Evolutionary conservation across 2,113 vertebrate genomes (phyloP).

Genomic region (Sardina pilchardus): DNA sequence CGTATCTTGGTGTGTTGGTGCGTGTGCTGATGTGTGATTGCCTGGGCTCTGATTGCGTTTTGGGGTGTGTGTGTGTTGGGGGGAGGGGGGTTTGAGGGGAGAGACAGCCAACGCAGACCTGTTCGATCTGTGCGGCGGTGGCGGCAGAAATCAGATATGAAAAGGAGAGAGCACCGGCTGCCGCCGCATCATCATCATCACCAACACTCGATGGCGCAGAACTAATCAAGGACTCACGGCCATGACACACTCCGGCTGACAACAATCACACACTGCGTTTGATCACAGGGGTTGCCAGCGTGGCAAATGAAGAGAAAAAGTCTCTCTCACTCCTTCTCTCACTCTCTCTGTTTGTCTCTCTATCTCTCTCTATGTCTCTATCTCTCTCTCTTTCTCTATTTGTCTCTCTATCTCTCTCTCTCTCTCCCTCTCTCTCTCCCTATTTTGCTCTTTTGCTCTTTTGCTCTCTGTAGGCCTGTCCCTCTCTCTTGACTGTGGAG

Average conservation of each 20-base stretch:
- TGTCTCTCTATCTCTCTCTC: not conserved
- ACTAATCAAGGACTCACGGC: slow-evolving; percentile 34
- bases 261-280: slow-evolving; percentile 19
- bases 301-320: not conserved
- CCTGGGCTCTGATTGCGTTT: not conserved
- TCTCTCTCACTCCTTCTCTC: too few species aligned
- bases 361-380: not conserved
- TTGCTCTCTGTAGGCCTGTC: too few species aligned
- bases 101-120: not conserved
- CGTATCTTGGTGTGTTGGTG: not conserved
- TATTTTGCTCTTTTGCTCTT: too few species aligned
- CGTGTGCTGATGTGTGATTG: not conserved
- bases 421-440: too few species aligned
- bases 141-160: slow-evolving; percentile 52
- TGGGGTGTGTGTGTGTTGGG: not conserved
- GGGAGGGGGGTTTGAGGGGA: too few species aligned
- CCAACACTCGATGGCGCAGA: slow-evolving; percentile 50
- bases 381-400: not conserved
- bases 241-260: slow-evolving; percentile 26
- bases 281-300: not conserved
- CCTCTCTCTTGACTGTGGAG: too few species aligned
- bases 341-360: not conserved
- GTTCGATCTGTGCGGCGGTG: not conserved
- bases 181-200: slow-evolving; percentile 37
- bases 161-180: slow-evolving; percentile 50